Evolutionary conservation across 2,888 invertebrate species (phyloP).

Genomic region (Erebia aethiops): DNA sequence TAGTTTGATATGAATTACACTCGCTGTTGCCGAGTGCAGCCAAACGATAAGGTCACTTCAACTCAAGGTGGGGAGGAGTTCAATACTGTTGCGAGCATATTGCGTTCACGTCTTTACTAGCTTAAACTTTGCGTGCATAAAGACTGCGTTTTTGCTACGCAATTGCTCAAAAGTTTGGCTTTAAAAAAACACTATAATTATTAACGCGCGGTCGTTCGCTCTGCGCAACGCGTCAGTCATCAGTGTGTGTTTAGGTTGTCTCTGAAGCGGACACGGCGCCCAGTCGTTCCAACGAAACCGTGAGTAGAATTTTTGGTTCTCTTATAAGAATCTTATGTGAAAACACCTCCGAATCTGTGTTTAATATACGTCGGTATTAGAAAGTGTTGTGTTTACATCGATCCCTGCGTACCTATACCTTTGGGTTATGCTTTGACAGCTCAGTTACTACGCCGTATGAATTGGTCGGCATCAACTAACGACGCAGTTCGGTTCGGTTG

Average conservation of each 20-base stretch:
- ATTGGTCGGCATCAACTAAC: slow-evolving; percentile 57
- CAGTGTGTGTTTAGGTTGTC: slow-evolving; percentile 67
- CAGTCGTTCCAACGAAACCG: slow-evolving; percentile 51
- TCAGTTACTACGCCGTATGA: slow-evolving; percentile 71
- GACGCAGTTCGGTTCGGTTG: slow-evolving; percentile 71
- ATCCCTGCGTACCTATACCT: slow-evolving; percentile 43
- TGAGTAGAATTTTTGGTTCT: slow-evolving; percentile 56
- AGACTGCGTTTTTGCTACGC: slow-evolving; percentile 39
- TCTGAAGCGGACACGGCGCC: slow-evolving; percentile 59
- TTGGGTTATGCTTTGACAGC: slow-evolving; percentile 60
- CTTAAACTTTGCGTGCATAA: slow-evolving; percentile 40
- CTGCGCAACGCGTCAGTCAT: slow-evolving; percentile 56
- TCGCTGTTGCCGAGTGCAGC: slow-evolving; percentile 70
- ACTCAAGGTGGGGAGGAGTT: slow-evolving; percentile 64
- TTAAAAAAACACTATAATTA: slow-evolving; percentile 56
- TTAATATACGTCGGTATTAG: slow-evolving; percentile 23
- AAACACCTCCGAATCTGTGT: slow-evolving; percentile 45
- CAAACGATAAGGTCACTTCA: slow-evolving; percentile 73
- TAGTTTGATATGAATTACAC: slow-evolving; percentile 55
- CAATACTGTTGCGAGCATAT: slow-evolving; percentile 57
- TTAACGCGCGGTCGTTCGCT: slow-evolving; percentile 52
- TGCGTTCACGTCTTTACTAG: slow-evolving; percentile 36
- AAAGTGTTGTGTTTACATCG: slow-evolving; percentile 28
- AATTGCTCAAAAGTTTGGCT: slow-evolving; percentile 40
- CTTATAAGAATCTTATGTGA: slow-evolving; percentile 52